Base-by-base conservation (phyloP, 2,113 vertebrate genomes). In the Platycercus adscitus region DNA sequence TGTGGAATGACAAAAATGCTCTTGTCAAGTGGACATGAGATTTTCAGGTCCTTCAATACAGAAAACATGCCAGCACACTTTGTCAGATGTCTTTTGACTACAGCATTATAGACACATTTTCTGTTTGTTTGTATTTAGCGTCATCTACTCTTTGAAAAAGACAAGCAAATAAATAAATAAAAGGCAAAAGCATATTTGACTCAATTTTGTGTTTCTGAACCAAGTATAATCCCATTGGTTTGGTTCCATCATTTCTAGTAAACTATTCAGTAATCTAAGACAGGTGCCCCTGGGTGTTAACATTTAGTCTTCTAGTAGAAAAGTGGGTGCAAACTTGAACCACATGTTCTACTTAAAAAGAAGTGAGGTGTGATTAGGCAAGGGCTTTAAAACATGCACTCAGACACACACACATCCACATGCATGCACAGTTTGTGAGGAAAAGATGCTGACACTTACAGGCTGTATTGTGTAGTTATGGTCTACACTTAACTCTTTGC, bases 301-400 rank as follows among this genome's bases (percentile, higher is more conserved):
- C 98, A 98, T 97, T 98, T 98, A 98, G 98, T 97, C 98, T 98
- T 98, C 98, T 98, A 98, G 98, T 98, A 98, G 99, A 98, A 99
- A 99, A 99, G 98, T 99, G 98, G 98, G 99, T 99, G 99, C 97
- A 99, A 99, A 99, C 98, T 99, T 98, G 98, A 99, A 99, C 98
- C 99, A 99, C 98, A 99, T 99, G 99, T 98, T 96, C 91, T 91
- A 95, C 96, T 98, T 98, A 98, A 98, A 98, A 98, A 98, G 97
- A 97, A 98, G 97, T 98, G 98, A 99, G 98, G 98, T 99, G 98
- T 97, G 98, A 99, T 98, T 96, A 44, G 92, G 94, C 92, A 95
- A 92, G 96, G 94, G 95, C 94, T 95, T 94, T 95, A 95, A 96
- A 96, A 93, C 89, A 68, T 12, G 83, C 47, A 0, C 86, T 92